Conservation (phyloP, 2,888 invertebrate genomes). For the Acanthosepion lycidas region DNA sequence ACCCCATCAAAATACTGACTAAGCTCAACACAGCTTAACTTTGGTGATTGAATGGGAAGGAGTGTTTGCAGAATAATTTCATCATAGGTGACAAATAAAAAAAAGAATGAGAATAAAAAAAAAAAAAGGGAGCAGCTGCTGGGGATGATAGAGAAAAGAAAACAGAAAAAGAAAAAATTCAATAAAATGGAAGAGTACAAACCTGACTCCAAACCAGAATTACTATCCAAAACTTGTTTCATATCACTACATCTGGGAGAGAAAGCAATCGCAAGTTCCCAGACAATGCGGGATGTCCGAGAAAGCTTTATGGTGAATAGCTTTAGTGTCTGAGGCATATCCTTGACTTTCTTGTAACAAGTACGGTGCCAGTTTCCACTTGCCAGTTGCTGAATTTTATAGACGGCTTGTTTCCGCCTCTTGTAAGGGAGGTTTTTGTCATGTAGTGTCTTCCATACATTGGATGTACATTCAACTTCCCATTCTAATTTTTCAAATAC, state of each 20-base stretch:
- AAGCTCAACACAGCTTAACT: too few relatives aligned
- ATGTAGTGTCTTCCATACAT: slow-evolving; percentile 63
- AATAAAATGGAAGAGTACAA: not conserved
- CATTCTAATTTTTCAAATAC: slow-evolving; percentile 66
- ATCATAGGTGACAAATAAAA: too few relatives aligned
- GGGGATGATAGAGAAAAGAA: too few relatives aligned
- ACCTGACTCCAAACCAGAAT: not conserved
- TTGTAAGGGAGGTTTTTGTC: slow-evolving; percentile 59
- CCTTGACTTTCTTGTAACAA: slow-evolving; percentile 58
- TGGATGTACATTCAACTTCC: slow-evolving; percentile 70
- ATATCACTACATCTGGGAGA: slow-evolving; percentile 56
- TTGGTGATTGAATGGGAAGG: too few relatives aligned
- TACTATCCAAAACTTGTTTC: not conserved
- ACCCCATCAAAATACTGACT: too few relatives aligned
- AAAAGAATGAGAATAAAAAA: too few relatives aligned
- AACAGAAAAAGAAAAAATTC: too few relatives aligned
- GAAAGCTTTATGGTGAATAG: slow-evolving; percentile 63
- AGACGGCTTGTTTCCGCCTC: slow-evolving; percentile 61
- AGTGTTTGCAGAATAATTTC: too few relatives aligned
- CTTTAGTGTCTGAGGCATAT: slow-evolving; percentile 58
- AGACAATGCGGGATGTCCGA: slow-evolving; percentile 59
- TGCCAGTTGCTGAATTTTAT: slow-evolving; percentile 63
- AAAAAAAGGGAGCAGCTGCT: too few relatives aligned
- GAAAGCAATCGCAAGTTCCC: slow-evolving; percentile 69
- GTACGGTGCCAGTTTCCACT: slow-evolving; percentile 65